Percentiles rank a stretch among this genome's conserved stretches.
phyloP scores from a whole-genome alignment of 2,888 invertebrate genomes.

The Colostygia pectinataria region DNA sequence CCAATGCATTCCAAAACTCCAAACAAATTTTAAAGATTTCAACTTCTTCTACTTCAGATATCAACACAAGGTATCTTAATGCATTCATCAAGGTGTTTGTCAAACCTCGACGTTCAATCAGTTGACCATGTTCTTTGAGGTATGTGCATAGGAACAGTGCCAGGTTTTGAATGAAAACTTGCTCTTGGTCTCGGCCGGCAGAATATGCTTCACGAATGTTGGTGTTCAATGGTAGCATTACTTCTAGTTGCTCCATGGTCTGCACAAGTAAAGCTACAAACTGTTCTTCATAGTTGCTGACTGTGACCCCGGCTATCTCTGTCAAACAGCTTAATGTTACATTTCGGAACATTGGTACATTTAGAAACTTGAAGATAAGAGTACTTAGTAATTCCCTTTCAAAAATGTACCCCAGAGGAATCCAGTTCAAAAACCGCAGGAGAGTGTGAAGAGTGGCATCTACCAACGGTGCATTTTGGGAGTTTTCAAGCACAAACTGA shows the following conservation, averaged over 20 bases:
- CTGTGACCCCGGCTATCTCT: constrained; percentile 97
- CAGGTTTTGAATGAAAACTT: constrained; percentile 99
- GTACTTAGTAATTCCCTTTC: constrained; percentile 98
- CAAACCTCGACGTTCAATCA: constrained; percentile 92
- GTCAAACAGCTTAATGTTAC: constrained; percentile 99
- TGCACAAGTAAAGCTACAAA: constrained; percentile 95
- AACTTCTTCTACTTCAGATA: constrained; percentile 99
- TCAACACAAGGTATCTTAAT: constrained; percentile 92
- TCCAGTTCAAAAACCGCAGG: constrained; percentile 98
- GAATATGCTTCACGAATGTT: constrained; percentile 98
- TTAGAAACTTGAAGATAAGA: constrained; percentile 97
- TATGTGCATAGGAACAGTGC: constrained; percentile 98
- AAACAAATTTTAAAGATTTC: constrained; percentile 99
- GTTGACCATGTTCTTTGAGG: constrained; percentile 96
- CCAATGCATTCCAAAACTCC: constrained; percentile 98
- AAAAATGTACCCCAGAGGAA: constrained; percentile 99
- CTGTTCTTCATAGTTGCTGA: constrained; percentile 95
- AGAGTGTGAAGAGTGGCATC: constrained; percentile 98
- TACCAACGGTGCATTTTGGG: constrained; percentile 97
- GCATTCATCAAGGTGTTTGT: constrained; percentile 91
- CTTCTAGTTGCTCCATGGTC: constrained; percentile 95
- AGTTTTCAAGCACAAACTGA: constrained; percentile 98
- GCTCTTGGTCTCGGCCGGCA: constrained; percentile 96
- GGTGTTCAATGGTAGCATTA: constrained; percentile 94
- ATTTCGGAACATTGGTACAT: constrained; percentile 98